Percentiles rank a stretch among this genome's conserved stretches.
phyloP scores from a whole-genome alignment of 2,888 invertebrate species.

The Urechis unicinctus region DNA sequence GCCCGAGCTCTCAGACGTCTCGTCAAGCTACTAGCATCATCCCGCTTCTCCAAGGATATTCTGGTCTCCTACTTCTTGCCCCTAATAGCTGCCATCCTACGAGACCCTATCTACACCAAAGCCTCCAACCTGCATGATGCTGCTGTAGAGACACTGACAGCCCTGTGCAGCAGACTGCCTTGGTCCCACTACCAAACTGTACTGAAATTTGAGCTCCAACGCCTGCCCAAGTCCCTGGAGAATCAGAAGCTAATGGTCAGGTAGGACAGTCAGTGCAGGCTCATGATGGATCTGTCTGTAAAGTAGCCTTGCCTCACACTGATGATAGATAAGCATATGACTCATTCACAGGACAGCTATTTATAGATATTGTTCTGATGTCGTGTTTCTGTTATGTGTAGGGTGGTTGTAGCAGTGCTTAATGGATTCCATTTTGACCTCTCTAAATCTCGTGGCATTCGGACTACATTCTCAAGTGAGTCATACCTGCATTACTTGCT shows the following conservation, averaged over 20 bases:
- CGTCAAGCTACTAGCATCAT: conserved; percentile 39
- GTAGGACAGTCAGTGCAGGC: conserved; percentile 23
- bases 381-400: conserved; percentile 14
- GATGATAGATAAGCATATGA: too few species aligned
- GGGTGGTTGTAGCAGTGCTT: conserved; percentile 61
- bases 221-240: conserved; percentile 64
- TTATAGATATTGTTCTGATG: too few species aligned
- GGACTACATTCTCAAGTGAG: too few species aligned
- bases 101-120: conserved; percentile 67
- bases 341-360: too few species aligned
- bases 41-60: conserved; percentile 51
- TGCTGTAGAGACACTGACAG: conserved; percentile 71
- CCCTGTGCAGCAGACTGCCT: conserved; percentile 70
- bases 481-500: too few species aligned
- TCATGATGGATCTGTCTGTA: too few species aligned
- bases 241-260: conserved; percentile 76
- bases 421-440: conserved; percentile 91
- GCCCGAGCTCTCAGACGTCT: conserved; percentile 73
- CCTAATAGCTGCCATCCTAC: conserved; percentile 71
- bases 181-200: conserved; percentile 85
- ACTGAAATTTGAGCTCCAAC: conserved; percentile 71
- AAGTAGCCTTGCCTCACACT: too few species aligned
- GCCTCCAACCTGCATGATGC: conserved; percentile 69
- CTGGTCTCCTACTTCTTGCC: conserved; percentile 82
- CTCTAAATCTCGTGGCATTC: too few species aligned